These are phyloP conservation scores for Drosophila saltans DNA, from an alignment of 1,140 invertebrate species.

Conservation along the genomic window DNA sequence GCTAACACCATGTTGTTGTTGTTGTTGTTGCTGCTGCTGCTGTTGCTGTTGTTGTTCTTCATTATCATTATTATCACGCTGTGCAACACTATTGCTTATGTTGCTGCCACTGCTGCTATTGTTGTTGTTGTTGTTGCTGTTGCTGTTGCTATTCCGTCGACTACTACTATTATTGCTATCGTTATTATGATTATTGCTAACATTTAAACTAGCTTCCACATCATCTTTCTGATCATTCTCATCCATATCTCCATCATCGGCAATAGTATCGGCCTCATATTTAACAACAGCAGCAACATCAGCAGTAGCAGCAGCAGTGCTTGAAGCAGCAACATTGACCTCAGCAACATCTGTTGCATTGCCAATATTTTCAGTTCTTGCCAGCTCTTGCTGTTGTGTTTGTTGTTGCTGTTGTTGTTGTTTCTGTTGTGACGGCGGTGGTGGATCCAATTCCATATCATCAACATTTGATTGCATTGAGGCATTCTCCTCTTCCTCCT, in stretches of 20 bases:
- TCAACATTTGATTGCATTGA: slow-evolving; percentile 73
- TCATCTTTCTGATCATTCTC: slow-evolving; percentile 31
- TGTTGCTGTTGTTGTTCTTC: slow-evolving; percentile 47
- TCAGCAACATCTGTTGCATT: slow-evolving; percentile 26
- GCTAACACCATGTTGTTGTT: slow-evolving; percentile 1
- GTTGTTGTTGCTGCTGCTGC: slow-evolving; percentile 3
- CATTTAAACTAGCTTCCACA: slow-evolving; percentile 72
- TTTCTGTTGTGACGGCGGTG: not conserved
- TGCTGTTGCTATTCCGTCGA: slow-evolving; percentile 59
- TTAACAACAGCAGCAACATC: slow-evolving; percentile 12
- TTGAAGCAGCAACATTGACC: slow-evolving; percentile 15
- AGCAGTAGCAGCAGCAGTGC: slow-evolving; percentile 16
- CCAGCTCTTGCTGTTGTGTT: slow-evolving; percentile 32
- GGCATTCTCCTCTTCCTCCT: slow-evolving; percentile 66
- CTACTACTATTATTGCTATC: slow-evolving; percentile 76
- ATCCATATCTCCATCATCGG: slow-evolving; percentile 26
- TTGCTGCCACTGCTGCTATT: slow-evolving; percentile 30
- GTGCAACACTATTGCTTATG: slow-evolving; percentile 48
- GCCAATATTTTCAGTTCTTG: slow-evolving; percentile 64
- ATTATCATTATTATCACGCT: slow-evolving; percentile 64
- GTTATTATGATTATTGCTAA: slow-evolving; percentile 72
- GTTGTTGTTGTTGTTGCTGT: slow-evolving; percentile 29
- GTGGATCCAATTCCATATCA: slow-evolving; percentile 62
- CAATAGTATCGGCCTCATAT: slow-evolving; percentile 10
- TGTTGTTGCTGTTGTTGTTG: slow-evolving; percentile 22